Evolutionary conservation across 2,113 vertebrate species (phyloP).

Genomic region (Donacobius atricapilla): DNA sequence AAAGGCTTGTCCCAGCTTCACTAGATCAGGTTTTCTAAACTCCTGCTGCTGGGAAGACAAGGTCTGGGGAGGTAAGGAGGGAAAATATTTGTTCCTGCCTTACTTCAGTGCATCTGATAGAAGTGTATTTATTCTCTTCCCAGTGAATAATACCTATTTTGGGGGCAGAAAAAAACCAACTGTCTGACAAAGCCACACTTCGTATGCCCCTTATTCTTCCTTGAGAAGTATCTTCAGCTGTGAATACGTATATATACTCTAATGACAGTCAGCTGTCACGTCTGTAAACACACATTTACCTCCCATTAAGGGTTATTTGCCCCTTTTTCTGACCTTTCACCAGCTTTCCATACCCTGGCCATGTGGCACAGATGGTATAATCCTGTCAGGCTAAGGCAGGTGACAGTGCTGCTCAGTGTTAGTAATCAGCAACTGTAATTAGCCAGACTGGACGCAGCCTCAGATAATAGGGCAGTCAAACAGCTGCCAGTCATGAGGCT

Average conservation of each 20-base stretch:
- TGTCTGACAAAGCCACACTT: slow-evolving; percentile 6
- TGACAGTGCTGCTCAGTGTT: slow-evolving; percentile 78
- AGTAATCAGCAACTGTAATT: slow-evolving; percentile 91
- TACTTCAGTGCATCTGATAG: background rate
- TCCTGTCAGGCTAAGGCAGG: slow-evolving; percentile 85
- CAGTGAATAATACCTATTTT: background rate
- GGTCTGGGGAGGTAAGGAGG: background rate
- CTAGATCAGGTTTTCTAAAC: background rate
- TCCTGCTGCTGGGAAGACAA: background rate
- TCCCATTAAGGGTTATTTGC: slow-evolving; percentile 74
- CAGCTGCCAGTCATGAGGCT: slow-evolving; percentile 82
- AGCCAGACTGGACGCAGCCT: slow-evolving; percentile 78
- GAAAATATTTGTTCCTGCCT: background rate
- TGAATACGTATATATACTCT: slow-evolving; percentile 10
- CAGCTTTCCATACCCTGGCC: slow-evolving; percentile 70
- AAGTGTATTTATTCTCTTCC: background rate
- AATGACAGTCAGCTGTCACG: slow-evolving; percentile 77
- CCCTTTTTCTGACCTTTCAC: slow-evolving; percentile 74
- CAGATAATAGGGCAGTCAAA: slow-evolving; percentile 81
- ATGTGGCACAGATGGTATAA: slow-evolving; percentile 89
- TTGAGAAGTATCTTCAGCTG: slow-evolving; percentile 66
- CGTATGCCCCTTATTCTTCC: background rate
- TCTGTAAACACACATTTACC: slow-evolving; percentile 76
- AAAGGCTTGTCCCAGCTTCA: background rate
- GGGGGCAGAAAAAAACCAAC: background rate